Evolutionary conservation across 1,140 invertebrate species (phyloP).

Genomic region (Drosophila tristis): DNA sequence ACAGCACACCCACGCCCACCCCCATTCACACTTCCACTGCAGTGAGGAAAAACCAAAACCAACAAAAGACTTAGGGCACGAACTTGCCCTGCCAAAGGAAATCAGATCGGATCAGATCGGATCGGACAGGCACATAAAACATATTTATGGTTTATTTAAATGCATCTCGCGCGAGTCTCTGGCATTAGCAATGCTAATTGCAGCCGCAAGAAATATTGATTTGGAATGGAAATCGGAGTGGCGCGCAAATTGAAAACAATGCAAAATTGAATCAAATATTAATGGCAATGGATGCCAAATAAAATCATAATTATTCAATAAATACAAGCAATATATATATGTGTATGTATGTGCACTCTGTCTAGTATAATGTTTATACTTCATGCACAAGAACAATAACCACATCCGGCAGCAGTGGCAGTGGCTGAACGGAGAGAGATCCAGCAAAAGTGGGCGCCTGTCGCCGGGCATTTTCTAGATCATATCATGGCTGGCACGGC

Average conservation of each 20-base stretch:
- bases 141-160: conserved; percentile 67
- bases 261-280: conserved; percentile 34
- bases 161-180: background rate
- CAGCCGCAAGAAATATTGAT: conserved; percentile 49
- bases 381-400: conserved; percentile 48
- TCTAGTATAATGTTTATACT: conserved; percentile 15
- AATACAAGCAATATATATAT: conserved; percentile 8
- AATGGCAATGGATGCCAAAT: conserved; percentile 38
- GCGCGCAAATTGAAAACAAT: conserved; percentile 65
- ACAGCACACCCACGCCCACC: conserved; percentile 1
- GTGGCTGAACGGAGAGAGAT: background rate
- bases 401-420: conserved; percentile 67
- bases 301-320: conserved; percentile 67
- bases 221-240: background rate
- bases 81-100: conserved; percentile 56
- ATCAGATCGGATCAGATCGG: conserved; percentile 3
- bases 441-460: conserved; percentile 65
- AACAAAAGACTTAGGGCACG: conserved; percentile 80
- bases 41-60: no score
- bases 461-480: conserved; percentile 77
- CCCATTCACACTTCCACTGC: conserved; percentile 12
- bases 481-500: conserved; percentile 74
- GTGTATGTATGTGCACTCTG: background rate
- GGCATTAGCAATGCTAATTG: conserved; percentile 75
- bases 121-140: conserved; percentile 47